phyloP scores from a whole-genome alignment of 2,113 vertebrate genomes.

The Dipodomys ordii region DNA sequence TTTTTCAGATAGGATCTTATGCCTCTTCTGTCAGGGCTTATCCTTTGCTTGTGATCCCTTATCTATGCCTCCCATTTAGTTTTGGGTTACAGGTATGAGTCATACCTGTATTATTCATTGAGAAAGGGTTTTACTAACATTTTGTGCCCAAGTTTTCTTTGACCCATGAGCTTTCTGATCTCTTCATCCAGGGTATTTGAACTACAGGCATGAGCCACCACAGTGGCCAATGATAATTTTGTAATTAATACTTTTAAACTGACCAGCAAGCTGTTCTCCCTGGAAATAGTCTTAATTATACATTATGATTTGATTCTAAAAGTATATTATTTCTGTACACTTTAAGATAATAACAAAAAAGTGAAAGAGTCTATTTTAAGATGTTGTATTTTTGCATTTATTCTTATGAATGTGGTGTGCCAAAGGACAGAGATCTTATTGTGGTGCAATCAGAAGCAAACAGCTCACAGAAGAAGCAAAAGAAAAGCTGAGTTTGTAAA shows the following conservation, averaged over 20 bases:
- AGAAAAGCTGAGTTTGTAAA: conserved; percentile 17
- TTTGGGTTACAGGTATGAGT: too few species aligned
- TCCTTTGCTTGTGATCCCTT: too few species aligned
- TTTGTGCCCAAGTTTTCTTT: too few species aligned
- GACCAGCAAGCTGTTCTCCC: background rate
- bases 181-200: too few species aligned
- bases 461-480: conserved; percentile 29
- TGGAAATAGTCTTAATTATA: background rate
- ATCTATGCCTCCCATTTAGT: too few species aligned
- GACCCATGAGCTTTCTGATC: too few species aligned
- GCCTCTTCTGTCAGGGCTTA: too few species aligned
- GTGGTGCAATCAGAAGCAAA: background rate
- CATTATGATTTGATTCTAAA: background rate
- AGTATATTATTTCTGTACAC: conserved; percentile 3
- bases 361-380: background rate
- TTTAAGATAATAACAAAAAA: conserved; percentile 18
- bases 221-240: background rate
- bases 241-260: conserved; percentile 20
- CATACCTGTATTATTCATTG: too few species aligned
- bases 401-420: background rate
- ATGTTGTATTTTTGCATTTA: background rate
- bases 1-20: too few species aligned
- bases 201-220: too few species aligned
- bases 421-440: background rate
- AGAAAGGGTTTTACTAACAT: too few species aligned